phyloP scores from a whole-genome alignment of 2,113 vertebrate species.

The Talpa occidentalis region DNA sequence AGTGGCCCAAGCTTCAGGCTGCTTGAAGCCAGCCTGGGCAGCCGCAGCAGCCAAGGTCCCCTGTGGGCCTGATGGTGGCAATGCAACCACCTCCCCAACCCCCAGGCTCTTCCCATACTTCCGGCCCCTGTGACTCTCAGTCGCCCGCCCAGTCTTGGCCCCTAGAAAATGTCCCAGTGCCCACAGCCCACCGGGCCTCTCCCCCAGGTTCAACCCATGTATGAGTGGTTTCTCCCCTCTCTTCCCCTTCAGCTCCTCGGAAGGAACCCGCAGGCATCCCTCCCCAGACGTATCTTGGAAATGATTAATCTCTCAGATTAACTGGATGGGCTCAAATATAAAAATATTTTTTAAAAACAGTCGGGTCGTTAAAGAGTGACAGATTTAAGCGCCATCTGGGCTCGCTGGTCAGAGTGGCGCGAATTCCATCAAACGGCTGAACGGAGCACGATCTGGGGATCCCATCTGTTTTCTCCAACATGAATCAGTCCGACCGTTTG shows the following conservation, averaged over 20 bases:
- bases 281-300: slow-evolving; percentile 85
- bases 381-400: slow-evolving; percentile 92
- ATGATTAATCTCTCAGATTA: slow-evolving; percentile 89
- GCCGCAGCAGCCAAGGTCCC: not conserved
- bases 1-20: not conserved
- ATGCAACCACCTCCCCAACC: too few relatives aligned
- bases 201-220: not conserved
- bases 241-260: slow-evolving; percentile 45
- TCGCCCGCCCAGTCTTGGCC: not conserved
- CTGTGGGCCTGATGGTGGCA: not conserved
- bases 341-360: slow-evolving; percentile 88
- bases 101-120: not conserved
- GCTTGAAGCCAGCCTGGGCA: not conserved
- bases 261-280: slow-evolving; percentile 54
- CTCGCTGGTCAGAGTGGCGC: slow-evolving; percentile 88
- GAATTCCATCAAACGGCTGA: slow-evolving; percentile 92
- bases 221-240: not conserved
- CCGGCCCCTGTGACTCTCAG: not conserved
- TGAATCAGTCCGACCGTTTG: slow-evolving; percentile 80
- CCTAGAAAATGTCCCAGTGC: not conserved
- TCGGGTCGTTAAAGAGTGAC: slow-evolving; percentile 90
- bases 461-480: slow-evolving; percentile 90
- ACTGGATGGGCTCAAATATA: slow-evolving; percentile 88
- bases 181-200: not conserved
- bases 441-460: slow-evolving; percentile 89